Evolutionary conservation across 2,797 vertebrate species (phyloP).

Genomic region (Hafferia zeledoni): DNA sequence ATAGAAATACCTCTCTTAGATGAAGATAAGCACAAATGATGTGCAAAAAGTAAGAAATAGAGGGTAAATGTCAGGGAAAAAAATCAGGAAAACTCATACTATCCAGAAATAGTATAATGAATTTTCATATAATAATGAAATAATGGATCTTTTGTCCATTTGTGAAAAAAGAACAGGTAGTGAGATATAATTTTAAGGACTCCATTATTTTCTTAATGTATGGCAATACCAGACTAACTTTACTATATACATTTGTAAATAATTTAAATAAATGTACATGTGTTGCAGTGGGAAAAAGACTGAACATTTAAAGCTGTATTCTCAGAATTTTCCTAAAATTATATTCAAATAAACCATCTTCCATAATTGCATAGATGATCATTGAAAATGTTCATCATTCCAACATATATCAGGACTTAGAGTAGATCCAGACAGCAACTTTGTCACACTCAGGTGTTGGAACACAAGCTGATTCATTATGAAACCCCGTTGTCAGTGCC

Average conservation of each 20-base stretch:
- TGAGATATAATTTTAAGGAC: neutral
- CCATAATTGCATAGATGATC: neutral
- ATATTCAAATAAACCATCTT: neutral
- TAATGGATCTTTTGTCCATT: neutral
- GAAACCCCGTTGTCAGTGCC: fast-evolving
- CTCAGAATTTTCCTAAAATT: neutral
- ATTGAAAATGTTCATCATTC: neutral
- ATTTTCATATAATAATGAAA: neutral
- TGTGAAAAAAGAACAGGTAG: neutral
- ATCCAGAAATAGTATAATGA: neutral
- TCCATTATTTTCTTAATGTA: neutral
- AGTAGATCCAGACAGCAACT: neutral
- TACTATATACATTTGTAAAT: neutral
- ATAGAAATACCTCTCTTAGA: neutral
- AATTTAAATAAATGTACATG: neutral
- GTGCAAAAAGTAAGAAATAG: neutral
- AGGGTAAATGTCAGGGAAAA: neutral
- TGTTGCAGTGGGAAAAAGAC: neutral
- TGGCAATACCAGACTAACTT: neutral
- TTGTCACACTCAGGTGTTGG: neutral
- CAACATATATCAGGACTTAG: neutral
- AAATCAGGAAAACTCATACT: neutral
- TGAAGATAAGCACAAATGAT: neutral
- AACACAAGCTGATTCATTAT: neutral
- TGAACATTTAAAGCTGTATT: neutral